Conservation (phyloP, 1,140 invertebrate species). For the Metopolophium dirhodum region DNA sequence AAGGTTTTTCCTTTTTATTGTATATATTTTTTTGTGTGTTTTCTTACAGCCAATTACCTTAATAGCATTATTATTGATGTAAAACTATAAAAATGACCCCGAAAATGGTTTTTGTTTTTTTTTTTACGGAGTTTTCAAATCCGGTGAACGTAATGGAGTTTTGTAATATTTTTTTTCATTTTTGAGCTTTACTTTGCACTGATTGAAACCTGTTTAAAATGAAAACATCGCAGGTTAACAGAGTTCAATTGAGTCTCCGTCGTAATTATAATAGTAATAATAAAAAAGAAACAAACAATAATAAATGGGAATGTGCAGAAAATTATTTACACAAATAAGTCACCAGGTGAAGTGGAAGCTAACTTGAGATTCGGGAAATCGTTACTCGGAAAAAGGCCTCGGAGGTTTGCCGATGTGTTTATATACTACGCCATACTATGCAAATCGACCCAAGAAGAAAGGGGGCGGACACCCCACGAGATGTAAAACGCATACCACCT, state of each 20-base stretch:
- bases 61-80: conserved; percentile 12
- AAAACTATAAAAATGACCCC: conserved; percentile 20
- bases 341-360: conserved; percentile 29
- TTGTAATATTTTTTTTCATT: conserved; percentile 24
- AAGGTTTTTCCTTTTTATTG: background rate
- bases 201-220: background rate
- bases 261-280: background rate
- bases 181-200: conserved; percentile 39
- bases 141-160: background rate
- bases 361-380: conserved; percentile 26
- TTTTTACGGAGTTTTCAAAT: conserved; percentile 17
- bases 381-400: background rate
- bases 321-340: conserved; percentile 50
- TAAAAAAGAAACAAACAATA: background rate
- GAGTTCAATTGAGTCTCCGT: conserved; percentile 22
- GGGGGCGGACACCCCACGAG: background rate
- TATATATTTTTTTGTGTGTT: conserved; percentile 23
- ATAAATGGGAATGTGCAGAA: conserved; percentile 58
- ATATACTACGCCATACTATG: conserved; percentile 21
- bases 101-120: background rate
- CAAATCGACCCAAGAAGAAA: conserved; percentile 46
- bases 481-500: background rate
- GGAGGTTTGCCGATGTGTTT: conserved; percentile 14
- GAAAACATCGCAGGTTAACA: conserved; percentile 15
- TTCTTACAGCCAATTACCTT: conserved; percentile 37